Evolutionary conservation across 2,113 vertebrate genomes (phyloP).

Genomic region (Laticauda laticaudata): DNA sequence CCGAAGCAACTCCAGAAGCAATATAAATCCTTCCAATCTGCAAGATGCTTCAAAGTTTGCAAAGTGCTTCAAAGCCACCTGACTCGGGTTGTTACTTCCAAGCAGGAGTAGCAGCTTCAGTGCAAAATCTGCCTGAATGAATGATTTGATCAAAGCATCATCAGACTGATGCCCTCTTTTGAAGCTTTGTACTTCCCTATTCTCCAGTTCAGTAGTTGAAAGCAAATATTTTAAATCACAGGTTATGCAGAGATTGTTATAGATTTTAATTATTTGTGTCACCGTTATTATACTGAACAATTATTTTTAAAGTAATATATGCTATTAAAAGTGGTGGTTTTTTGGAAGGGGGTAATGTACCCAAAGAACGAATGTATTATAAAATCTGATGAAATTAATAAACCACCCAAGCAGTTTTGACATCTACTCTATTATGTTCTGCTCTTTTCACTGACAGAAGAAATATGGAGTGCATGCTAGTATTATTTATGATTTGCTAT

Average conservation of each 20-base stretch:
- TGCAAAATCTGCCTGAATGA: neutral
- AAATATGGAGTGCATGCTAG: neutral
- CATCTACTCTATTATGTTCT: neutral
- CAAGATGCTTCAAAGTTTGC: neutral
- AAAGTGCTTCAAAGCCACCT: neutral
- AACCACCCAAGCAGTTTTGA: neutral
- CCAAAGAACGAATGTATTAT: neutral
- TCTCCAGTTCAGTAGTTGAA: neutral
- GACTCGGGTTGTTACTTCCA: neutral
- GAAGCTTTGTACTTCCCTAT: neutral
- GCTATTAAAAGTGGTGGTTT: neutral
- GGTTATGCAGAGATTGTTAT: neutral
- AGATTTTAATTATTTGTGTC: neutral
- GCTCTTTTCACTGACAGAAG: neutral
- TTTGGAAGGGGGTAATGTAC: neutral
- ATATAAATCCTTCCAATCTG: neutral
- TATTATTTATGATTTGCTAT: neutral
- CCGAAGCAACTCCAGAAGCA: neutral
- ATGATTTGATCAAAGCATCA: neutral
- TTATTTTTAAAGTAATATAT: neutral
- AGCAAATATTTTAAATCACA: neutral
- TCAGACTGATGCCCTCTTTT: neutral
- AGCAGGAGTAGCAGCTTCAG: neutral
- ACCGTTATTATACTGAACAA: neutral
- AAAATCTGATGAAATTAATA: neutral